Conservation (phyloP, 1,140 invertebrate genomes). For the Plutomurus gul region DNA sequence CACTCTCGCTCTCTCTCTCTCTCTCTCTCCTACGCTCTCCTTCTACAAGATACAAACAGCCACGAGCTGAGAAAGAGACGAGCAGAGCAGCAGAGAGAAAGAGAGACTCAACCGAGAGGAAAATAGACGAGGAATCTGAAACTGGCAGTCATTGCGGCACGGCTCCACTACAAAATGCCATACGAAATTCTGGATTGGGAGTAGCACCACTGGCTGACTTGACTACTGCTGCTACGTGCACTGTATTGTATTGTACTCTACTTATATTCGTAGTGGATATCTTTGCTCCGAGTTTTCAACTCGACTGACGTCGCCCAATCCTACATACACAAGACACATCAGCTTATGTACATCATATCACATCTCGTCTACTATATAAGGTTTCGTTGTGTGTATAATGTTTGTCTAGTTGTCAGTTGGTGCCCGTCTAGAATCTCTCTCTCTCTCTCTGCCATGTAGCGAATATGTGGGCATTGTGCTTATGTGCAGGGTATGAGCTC, state of each 20-base stretch:
- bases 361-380: neutral
- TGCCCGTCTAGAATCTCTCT: constrained; percentile 1
- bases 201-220: too few species aligned
- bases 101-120: too few species aligned
- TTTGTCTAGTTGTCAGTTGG: constrained; percentile 6
- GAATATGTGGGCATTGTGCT: neutral
- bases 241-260: too few species aligned
- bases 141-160: constrained; percentile 8
- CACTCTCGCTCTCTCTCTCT: neutral
- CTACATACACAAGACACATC: neutral
- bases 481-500: neutral
- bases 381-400: neutral
- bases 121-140: neutral
- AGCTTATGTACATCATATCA: neutral
- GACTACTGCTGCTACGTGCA: too few species aligned
- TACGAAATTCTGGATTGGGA: neutral
- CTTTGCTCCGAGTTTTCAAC: too few species aligned
- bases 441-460: too few species aligned
- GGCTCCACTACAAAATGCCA: neutral
- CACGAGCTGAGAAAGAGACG: neutral
- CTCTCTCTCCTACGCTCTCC: neutral
- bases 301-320: too few species aligned
- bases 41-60: neutral
- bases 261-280: too few species aligned
- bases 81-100: too few species aligned